Percentiles rank a stretch among this genome's conserved stretches.
Evolutionary conservation across 2,888 invertebrate species (phyloP).

Genomic region (Amblyjoppa proteus): DNA sequence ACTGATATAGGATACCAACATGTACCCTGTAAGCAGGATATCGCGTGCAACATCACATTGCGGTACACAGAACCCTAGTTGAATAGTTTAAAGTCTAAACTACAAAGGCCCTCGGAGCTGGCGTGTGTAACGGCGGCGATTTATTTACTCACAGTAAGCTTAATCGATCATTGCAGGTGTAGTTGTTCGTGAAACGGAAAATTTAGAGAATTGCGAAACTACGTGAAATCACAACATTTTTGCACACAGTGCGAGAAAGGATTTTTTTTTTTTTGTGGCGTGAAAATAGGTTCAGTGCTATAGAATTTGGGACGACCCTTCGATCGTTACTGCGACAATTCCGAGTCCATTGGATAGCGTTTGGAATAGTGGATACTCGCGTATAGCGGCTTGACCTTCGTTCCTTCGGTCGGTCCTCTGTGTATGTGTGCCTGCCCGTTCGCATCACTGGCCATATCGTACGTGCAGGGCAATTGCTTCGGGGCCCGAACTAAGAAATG

Average conservation of each 20-base stretch:
- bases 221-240: neutral
- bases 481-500: slow-evolving; percentile 41
- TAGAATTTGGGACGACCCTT: slow-evolving; percentile 39
- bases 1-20: slow-evolving; percentile 35
- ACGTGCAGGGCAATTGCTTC: slow-evolving; percentile 9
- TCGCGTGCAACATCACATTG: slow-evolving; percentile 55
- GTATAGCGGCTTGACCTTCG: slow-evolving; percentile 15
- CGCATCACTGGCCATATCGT: slow-evolving; percentile 31
- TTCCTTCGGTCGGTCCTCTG: slow-evolving; percentile 11
- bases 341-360: slow-evolving; percentile 6
- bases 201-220: neutral
- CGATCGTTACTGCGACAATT: slow-evolving; percentile 12
- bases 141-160: slow-evolving; percentile 46
- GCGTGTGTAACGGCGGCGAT: slow-evolving; percentile 47
- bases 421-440: neutral
- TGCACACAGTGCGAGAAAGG: neutral
- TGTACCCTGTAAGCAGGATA: slow-evolving; percentile 35
- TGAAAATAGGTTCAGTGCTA: neutral
- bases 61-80: slow-evolving; percentile 11
- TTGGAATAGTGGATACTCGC: neutral
- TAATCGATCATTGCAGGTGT: slow-evolving; percentile 54
- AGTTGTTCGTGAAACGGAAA: neutral
- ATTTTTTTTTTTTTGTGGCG: neutral
- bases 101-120: slow-evolving; percentile 54
- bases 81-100: slow-evolving; percentile 57